Evolutionary conservation across 2,797 vertebrate genomes (phyloP), one percentile per base, ranked within the genome.

Genomic region (Picus viridis): DNA sequence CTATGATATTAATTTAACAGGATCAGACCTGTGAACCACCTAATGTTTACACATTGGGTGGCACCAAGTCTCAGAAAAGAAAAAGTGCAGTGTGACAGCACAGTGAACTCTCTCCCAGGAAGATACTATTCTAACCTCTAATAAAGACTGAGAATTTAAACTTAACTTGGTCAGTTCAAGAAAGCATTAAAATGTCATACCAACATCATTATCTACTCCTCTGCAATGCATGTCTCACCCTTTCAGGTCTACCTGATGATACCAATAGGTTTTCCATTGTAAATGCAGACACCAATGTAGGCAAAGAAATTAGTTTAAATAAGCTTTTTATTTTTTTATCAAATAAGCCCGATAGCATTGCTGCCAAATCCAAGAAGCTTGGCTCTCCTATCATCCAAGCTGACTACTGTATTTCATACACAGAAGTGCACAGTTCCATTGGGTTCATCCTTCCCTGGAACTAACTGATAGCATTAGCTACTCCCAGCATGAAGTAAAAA

Each of bases 1-100:
- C 59, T 76, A 95, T 91, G 80, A 92, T 88, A 91, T 92, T 90
- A 88, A 94, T 92, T 91, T 90, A 95, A 92, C 80, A 88, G 54
- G 91, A 91, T 95, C 88, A 93, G 86, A 88, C 68, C 90, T 86
- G 45, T n/a, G 62, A 94, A 92, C 91, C 92, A 92, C 92, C 91
- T 94, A 65, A 95, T 91, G 58, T 76, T 89, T 81, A 62, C 64
- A 47, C 0, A 0, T 23, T 86, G 68, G 90, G 64, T 72, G 78
- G 74, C 94, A 92, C 49, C 3, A 18, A 73, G 43, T 79, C 19
- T 32, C 58, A 30, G 41, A 32, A 30, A 63, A 26, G 47, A 41
- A 61, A 72, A 68, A 76, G 41, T 24, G 9, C 36, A 27, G 61
- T 12, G 14, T 36, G 56, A 24, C 34, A 86, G 59, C 54, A 54